A percentile compares a stretch with the other conserved stretches of the same genome.
Evolutionary conservation across 2,888 invertebrate genomes (phyloP).

Genomic region (Oscheius onirici): DNA sequence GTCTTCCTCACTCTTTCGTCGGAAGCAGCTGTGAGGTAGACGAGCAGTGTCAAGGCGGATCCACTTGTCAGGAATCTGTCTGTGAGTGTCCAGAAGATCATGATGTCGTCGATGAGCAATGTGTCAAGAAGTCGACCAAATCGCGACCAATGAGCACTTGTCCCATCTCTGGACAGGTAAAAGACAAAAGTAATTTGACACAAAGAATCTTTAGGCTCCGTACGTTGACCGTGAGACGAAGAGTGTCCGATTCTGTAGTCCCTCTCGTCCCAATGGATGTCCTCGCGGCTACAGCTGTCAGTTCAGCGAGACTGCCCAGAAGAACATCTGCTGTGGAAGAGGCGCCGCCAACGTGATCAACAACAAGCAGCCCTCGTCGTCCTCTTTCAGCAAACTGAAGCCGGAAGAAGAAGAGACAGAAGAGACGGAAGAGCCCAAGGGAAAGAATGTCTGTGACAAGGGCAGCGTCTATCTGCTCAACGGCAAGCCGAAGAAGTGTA

Average conservation of each 20-base stretch:
- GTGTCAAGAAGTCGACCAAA: conserved; percentile 50
- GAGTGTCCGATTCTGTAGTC: conserved; percentile 62
- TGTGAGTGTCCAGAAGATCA: conserved; percentile 66
- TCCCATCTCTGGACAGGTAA: conserved; percentile 61
- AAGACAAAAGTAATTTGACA: not conserved
- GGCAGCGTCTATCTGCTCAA: conserved; percentile 63
- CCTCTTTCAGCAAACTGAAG: conserved; percentile 22
- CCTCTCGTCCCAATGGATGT: conserved; percentile 48
- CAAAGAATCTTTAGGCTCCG: conserved; percentile 43
- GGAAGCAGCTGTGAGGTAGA: conserved; percentile 61
- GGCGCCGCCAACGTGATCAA: not conserved
- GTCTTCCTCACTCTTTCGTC: conserved; percentile 55
- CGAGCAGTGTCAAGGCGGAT: conserved; percentile 61
- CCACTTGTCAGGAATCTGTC: conserved; percentile 50
- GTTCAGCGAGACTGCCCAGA: conserved; percentile 61
- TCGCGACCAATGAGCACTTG: conserved; percentile 61
- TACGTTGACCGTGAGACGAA: conserved; percentile 60
- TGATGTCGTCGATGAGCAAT: conserved; percentile 55
- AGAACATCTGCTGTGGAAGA: conserved; percentile 68
- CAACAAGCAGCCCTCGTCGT: conserved; percentile 3
- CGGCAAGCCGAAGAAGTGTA: conserved; percentile 68
- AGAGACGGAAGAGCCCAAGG: conserved; percentile 22
- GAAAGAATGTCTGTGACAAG: conserved; percentile 58
- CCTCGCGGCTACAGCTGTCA: conserved; percentile 65
- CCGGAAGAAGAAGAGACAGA: conserved; percentile 18